Base-by-base conservation (phyloP, 92 coral and sea anemone genomes). In the Blastomussa wellsi region DNA sequence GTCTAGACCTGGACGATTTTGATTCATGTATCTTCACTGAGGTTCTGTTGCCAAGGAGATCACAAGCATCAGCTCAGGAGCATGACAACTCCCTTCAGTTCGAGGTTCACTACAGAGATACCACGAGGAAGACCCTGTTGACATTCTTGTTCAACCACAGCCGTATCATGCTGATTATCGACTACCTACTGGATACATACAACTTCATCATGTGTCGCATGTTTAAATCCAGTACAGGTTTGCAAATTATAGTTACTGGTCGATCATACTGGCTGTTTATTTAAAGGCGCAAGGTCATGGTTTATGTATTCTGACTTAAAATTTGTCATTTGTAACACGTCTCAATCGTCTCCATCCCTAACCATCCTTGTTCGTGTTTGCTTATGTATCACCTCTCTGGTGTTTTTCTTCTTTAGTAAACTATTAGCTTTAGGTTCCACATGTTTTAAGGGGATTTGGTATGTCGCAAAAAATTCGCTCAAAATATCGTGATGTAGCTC, bases 101-200 rank as follows among this genome's bases (percentile, higher is more conserved):
- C 71, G 98, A 96, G 75, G 99, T 95, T 51, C 99, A 96, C 74
- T 96, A 94, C 86, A 91, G 95, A 31, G 99, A 96, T 70, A 96
- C 95, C 68, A 83, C 89, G 4, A 92, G 82, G 47, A 93, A 88
- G 81, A 94, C 98, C 31, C 89, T 90, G 72, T 64, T 96, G 86
- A 96, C 99, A 1, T 91, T 94, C 82, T 88, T 96, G 49, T 92
- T 94, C 82, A 95, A 95, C 59, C 95, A 96, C 91, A 96, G 99
- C 60, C 98, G 99, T 53, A 96, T 96, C 39, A 88, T 92, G 85
- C 87, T 96, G 79, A 91, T 96, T 19, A 93, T 93, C 31, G 99
- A 96, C 88, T 95, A 95, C 66, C 81, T 96, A 8, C 82, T 96
- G 65, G 98, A 96, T 60, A 93, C 95, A 0, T 96, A 96, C 88